Evolutionary conservation across 2,113 vertebrate genomes (phyloP).

Genomic region (Tragelaphus imberbis): DNA sequence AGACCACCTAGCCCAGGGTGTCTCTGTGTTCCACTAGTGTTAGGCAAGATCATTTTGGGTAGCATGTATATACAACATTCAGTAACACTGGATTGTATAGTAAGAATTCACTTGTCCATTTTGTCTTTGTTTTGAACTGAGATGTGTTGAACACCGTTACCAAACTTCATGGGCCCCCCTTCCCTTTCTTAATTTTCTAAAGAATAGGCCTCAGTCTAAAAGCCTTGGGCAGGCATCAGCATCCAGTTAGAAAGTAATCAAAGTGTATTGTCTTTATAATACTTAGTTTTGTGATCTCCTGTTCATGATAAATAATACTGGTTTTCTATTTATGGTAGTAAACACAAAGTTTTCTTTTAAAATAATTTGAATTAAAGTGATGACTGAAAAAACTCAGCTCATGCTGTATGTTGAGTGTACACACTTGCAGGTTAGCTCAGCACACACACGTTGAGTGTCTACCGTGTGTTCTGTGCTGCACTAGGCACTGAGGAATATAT

Average conservation of each 20-base stretch:
- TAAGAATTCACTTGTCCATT: not conserved
- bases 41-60: not conserved
- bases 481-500: not conserved
- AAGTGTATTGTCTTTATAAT: not conserved
- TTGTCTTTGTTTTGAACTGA: not conserved
- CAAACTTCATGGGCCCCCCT: not conserved
- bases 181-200: not conserved
- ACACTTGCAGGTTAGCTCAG: not conserved
- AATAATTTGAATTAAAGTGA: not conserved
- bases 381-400: not conserved
- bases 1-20: not conserved
- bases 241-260: not conserved
- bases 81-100: fast-evolving
- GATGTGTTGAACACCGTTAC: not conserved
- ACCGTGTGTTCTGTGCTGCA: fast-evolving
- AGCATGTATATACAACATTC: not conserved
- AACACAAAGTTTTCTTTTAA: not conserved
- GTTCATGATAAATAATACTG: not conserved
- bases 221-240: not conserved
- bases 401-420: not conserved
- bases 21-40: not conserved
- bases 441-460: fast-evolving
- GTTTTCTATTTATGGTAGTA: not conserved
- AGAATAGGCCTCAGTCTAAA: not conserved
- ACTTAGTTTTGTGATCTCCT: not conserved